phyloP scores from a whole-genome alignment of 2,888 invertebrate species.

The Hirtodrosophila cameraria region DNA sequence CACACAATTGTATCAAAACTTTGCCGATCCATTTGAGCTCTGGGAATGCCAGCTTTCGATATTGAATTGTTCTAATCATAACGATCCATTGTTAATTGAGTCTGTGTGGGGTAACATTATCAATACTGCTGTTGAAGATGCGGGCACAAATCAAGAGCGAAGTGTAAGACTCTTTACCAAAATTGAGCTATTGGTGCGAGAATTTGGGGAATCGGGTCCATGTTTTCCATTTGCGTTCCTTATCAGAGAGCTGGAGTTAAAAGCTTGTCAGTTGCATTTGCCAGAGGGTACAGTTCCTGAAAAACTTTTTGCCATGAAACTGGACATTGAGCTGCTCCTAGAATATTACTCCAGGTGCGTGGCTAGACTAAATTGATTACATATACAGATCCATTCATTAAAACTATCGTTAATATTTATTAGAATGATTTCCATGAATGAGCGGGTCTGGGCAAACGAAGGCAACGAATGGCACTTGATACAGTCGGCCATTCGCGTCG shows the following conservation, averaged over 20 bases:
- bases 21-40: constrained; percentile 94
- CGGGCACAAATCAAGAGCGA: constrained; percentile 85
- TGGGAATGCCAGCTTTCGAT: constrained; percentile 98
- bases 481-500: constrained; percentile 89
- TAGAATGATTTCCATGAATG: constrained; percentile 91
- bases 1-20: constrained; percentile 95
- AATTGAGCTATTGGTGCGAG: constrained; percentile 90
- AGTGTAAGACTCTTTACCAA: constrained; percentile 90
- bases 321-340: constrained; percentile 90
- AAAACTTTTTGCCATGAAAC: constrained; percentile 90
- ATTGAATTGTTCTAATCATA: constrained; percentile 96
- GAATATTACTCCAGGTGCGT: constrained; percentile 89
- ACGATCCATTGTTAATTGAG: constrained; percentile 94
- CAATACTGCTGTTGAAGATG: constrained; percentile 82
- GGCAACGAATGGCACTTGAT: constrained; percentile 94
- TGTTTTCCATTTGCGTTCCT: constrained; percentile 95
- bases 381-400: too few relatives aligned
- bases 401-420: neutral
- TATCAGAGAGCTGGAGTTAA: constrained; percentile 91
- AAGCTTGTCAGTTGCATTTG: constrained; percentile 89
- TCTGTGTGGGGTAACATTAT: constrained; percentile 95
- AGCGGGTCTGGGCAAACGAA: constrained; percentile 93
- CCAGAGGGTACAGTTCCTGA: constrained; percentile 91
- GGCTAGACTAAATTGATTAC: neutral
- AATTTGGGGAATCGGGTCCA: constrained; percentile 92